Evolutionary conservation across 2,113 vertebrate genomes (phyloP).

Genomic region (Clarias gariepinus): DNA sequence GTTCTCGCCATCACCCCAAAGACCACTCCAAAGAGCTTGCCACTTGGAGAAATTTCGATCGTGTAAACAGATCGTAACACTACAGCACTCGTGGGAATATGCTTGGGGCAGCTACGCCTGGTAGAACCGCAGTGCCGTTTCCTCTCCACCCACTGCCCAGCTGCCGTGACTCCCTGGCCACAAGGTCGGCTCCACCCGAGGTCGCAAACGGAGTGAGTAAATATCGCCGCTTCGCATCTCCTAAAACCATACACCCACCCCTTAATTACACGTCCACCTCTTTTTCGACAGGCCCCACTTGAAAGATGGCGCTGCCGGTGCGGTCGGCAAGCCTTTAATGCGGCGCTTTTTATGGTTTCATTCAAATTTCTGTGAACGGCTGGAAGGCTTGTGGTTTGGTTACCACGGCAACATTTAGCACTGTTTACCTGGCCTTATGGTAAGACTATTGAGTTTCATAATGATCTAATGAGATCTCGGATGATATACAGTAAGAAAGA

Average conservation of each 20-base stretch:
- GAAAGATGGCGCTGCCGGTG: constrained; percentile 38
- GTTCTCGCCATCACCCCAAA: not conserved
- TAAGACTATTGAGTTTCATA: not conserved
- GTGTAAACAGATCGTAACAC: constrained; percentile 14
- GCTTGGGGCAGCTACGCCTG: not conserved
- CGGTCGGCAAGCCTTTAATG: constrained; percentile 45
- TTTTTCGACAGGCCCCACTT: constrained; percentile 49
- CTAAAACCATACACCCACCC: constrained; percentile 48
- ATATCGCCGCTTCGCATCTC: constrained; percentile 49
- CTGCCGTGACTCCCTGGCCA: constrained; percentile 28
- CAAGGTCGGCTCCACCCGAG: constrained; percentile 52
- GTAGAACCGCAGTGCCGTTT: constrained; percentile 37
- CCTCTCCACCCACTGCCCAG: constrained; percentile 42
- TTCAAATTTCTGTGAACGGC: constrained; percentile 38
- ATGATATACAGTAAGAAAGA: not conserved
- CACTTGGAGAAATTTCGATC: not conserved
- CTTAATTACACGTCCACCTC: constrained; percentile 56
- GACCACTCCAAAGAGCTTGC: too few relatives aligned
- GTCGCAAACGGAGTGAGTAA: constrained; percentile 50
- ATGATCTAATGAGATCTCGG: not conserved
- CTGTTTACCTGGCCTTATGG: constrained; percentile 49
- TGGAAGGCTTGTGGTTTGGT: constrained; percentile 43
- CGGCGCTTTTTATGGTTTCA: constrained; percentile 46
- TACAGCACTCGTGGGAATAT: not conserved
- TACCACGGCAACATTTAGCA: constrained; percentile 42